Percentiles rank a stretch among this genome's conserved stretches.
phyloP scores from a whole-genome alignment of 2,888 invertebrate genomes.

The Ormyrus thymus region DNA sequence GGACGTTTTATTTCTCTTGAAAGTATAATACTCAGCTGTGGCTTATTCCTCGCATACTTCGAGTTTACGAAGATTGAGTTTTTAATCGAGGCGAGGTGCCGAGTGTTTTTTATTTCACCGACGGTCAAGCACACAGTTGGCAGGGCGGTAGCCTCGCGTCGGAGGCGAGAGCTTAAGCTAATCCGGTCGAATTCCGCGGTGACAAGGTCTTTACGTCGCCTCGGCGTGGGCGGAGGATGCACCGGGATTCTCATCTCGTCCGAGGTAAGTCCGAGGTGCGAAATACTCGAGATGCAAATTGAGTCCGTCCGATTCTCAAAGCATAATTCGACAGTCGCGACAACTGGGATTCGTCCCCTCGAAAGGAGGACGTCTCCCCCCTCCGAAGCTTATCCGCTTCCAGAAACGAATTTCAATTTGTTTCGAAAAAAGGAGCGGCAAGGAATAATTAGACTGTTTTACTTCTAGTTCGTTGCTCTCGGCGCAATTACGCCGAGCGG shows the following conservation, averaged over 20 bases:
- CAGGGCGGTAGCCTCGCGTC: background rate
- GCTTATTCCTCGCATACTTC: no score
- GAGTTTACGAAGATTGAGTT: no score
- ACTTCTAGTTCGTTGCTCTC: slow-evolving; percentile 4
- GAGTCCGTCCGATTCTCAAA: background rate
- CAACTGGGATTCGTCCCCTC: background rate
- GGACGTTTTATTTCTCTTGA: no score
- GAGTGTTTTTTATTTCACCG: no score
- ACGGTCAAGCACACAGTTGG: background rate
- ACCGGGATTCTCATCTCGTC: background rate
- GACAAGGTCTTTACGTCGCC: slow-evolving; percentile 29
- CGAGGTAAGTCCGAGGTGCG: background rate
- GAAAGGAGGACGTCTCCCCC: background rate
- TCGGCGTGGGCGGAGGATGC: background rate
- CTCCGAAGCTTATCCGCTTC: background rate
- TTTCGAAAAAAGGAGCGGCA: background rate
- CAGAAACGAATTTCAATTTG: background rate
- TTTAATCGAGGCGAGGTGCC: no score
- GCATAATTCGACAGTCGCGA: background rate
- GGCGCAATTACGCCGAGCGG: no score
- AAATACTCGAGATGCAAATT: slow-evolving; percentile 23
- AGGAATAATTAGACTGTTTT: no score
- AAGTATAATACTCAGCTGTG: no score
- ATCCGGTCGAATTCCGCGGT: background rate
- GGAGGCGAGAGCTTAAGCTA: slow-evolving; percentile 8